Conservation (phyloP, 1,140 invertebrate genomes). For the Pseudomyrmex concolor region DNA sequence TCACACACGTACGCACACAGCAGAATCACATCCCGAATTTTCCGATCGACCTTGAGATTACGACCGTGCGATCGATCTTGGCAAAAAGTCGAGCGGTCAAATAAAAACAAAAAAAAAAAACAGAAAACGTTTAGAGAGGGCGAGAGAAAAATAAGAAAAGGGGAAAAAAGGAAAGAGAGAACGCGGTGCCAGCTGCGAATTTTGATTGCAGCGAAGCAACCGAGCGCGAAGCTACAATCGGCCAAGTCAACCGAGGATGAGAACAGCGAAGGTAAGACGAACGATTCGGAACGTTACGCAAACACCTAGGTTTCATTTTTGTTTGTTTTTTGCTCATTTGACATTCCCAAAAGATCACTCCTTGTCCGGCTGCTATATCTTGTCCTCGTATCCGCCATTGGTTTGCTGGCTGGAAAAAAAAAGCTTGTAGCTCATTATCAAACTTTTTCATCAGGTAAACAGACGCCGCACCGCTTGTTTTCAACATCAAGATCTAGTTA, state of each 20-base stretch:
- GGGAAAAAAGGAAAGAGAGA: conserved; percentile 27
- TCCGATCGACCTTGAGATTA: neutral
- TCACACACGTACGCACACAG: neutral
- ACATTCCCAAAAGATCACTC: neutral
- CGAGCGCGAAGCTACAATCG: conserved; percentile 84
- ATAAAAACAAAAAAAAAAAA: neutral
- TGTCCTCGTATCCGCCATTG: conserved; percentile 15
- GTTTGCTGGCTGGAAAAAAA: conserved; percentile 32
- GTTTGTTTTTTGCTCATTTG: conserved; percentile 62
- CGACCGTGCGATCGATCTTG: conserved; percentile 5
- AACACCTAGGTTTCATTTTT: conserved; percentile 64
- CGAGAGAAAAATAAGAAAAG: neutral
- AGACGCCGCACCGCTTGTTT: neutral
- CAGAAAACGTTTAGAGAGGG: neutral
- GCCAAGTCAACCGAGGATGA: conserved; percentile 85
- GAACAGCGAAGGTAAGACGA: conserved; percentile 84
- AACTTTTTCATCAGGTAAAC: conserved; percentile 1
- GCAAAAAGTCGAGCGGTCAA: neutral
- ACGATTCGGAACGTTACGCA: conserved; percentile 70
- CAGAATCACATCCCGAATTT: neutral
- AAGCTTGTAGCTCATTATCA: conserved; percentile 32
- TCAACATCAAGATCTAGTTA: neutral
- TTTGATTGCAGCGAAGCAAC: conserved; percentile 85
- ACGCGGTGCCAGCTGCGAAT: conserved; percentile 83
- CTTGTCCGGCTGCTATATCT: neutral